Percentiles rank a stretch among this genome's conserved stretches.
phyloP scores from a whole-genome alignment of 2,113 vertebrate species.

The Pituophis catenifer region DNA sequence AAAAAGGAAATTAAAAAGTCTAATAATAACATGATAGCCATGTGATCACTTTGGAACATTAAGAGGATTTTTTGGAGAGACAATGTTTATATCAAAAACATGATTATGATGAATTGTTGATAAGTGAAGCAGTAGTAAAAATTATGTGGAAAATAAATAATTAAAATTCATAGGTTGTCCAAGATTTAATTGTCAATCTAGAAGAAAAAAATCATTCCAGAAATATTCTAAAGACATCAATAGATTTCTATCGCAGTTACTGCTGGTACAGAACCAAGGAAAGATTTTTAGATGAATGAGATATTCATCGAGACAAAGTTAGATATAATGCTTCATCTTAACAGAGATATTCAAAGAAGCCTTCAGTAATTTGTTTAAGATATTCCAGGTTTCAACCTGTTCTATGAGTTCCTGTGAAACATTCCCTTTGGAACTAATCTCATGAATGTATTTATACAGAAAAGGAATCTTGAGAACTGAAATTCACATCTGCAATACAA shows the following conservation, averaged over 20 bases:
- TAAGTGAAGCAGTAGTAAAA: not conserved
- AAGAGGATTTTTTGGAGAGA: not conserved
- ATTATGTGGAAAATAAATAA: not conserved
- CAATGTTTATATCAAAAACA: not conserved
- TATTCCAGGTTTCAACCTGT: not conserved
- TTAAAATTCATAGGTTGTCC: not conserved
- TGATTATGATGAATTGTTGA: not conserved
- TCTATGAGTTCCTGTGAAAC: not conserved
- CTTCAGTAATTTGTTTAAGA: not conserved
- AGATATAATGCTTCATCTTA: not conserved
- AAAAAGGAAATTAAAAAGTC: not conserved
- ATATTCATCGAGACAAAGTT: not conserved
- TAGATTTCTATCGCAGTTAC: not conserved
- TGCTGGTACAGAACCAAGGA: not conserved
- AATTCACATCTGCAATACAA: not conserved
- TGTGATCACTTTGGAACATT: not conserved
- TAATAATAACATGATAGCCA: not conserved
- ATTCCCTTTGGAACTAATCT: not conserved
- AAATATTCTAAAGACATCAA: not conserved
- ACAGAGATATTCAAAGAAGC: no score
- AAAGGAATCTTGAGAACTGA: no score
- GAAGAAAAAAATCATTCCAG: not conserved
- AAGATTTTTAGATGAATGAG: not conserved
- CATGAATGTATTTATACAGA: not conserved
- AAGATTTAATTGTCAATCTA: not conserved